Base-by-base conservation (phyloP, 2,113 vertebrate genomes). In the Oreochromis aureus region DNA sequence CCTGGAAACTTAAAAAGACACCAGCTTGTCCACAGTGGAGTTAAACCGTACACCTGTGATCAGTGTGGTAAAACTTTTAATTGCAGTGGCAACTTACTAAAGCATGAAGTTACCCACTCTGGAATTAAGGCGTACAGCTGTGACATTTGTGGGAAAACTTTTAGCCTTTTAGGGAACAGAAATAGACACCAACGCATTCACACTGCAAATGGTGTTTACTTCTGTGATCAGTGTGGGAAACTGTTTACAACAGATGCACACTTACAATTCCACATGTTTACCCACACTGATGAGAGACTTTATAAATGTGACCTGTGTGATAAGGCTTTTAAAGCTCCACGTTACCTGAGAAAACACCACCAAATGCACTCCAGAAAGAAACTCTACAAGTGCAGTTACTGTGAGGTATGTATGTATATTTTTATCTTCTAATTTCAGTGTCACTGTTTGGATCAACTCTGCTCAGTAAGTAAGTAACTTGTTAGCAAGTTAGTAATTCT, bases 61-160 rank as follows among this genome's bases (percentile, higher is more conserved):
- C 27, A 18, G 27, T 61, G 58, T 6, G 58, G 58, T 2, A 61
- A 61, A 61, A 61, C 27, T 10, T 61, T 61, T 61, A 61, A 61
- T 61, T 61, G 27, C 58, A 61, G 58, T 18, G 58, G 58, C 15
- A 61, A 61, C 15, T 61, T 61, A 61, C 15, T 61, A 32, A 61
- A 61, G 27, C 58, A 61, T 61, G 27, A 61, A 61, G 27, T 61
- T 61, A 61, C 58, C 58, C 58, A 61, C 58, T 61, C 58, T 61
- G 27, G 58, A 61, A 32, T 61, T 18, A 61, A 61, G 15, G 30
- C 58, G 0, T 32, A 61, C 58, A 61, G 27, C 27, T 61, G 58
- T 61, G 58, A 32, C 0, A 61, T 61, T 32, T 61, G 58, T 61
- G 58, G 58, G 27, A 61, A 61, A 32, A 61, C 8, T 0, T 61